Percentiles rank a stretch among this genome's conserved stretches.
Conservation (phyloP, 1,140 invertebrate species). For the Piezodorus guildinii region DNA sequence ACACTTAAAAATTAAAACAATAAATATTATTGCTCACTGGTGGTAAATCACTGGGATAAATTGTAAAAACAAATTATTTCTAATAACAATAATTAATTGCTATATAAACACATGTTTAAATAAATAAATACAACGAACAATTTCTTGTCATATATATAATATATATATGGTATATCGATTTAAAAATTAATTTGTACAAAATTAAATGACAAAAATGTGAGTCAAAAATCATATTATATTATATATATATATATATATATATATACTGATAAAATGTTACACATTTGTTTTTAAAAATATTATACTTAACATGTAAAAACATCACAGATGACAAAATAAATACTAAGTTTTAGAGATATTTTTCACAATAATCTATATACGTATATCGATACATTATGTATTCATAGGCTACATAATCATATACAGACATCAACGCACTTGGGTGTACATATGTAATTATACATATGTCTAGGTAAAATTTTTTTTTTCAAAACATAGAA, state of each 20-base stretch:
- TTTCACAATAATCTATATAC: conserved; percentile 4
- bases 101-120: not conserved
- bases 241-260: too few species aligned
- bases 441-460: too few species aligned
- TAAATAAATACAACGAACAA: not conserved
- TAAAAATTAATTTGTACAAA: conserved; percentile 6
- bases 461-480: too few species aligned
- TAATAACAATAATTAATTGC: conserved; percentile 1
- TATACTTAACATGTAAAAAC: conserved; percentile 11
- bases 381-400: conserved; percentile 12
- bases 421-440: too few species aligned
- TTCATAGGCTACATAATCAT: not conserved
- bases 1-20: conserved; percentile 6
- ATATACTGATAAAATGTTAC: conserved; percentile 11
- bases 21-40: conserved; percentile 9
- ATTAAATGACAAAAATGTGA: conserved; percentile 1
- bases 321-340: conserved; percentile 12
- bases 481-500: too few species aligned
- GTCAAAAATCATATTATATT: not conserved
- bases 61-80: conserved; percentile 1
- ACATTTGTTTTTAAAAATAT: not conserved
- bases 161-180: not conserved
- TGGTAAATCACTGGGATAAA: conserved; percentile 7
- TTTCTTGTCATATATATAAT: not conserved
- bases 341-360: not conserved